Conservation (phyloP, 2,888 invertebrate species). For the Selenia dentaria region DNA sequence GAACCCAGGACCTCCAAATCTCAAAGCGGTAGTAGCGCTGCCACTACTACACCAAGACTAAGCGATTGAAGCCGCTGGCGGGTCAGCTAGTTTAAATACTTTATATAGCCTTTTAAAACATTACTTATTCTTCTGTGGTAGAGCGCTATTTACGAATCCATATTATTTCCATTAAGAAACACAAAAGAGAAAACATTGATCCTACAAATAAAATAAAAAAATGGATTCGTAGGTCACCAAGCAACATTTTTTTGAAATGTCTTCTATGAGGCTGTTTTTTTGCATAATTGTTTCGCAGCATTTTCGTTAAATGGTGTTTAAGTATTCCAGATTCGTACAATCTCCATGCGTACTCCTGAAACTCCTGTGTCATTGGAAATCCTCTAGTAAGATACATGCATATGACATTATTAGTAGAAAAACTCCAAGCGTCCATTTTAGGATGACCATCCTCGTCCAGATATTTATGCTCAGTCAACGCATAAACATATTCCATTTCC, state of each 20-base stretch:
- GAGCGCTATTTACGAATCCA: constrained; percentile 11
- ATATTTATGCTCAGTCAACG: constrained; percentile 46
- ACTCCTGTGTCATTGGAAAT: constrained; percentile 45
- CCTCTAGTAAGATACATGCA: constrained; percentile 52
- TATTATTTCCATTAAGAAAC: constrained; percentile 49
- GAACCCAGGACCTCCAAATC: too few species aligned
- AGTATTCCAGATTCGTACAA: constrained; percentile 57
- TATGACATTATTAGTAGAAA: constrained; percentile 40
- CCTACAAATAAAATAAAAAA: constrained; percentile 48
- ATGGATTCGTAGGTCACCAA: constrained; percentile 49
- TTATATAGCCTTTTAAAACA: too few species aligned
- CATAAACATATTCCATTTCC: constrained; percentile 46
- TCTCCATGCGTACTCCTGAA: constrained; percentile 44
- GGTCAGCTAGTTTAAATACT: too few species aligned
- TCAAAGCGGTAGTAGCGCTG: too few species aligned
- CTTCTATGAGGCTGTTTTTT: constrained; percentile 7
- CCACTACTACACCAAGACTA: too few species aligned
- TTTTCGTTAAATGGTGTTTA: constrained; percentile 38
- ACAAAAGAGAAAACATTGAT: constrained; percentile 40
- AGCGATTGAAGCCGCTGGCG: too few species aligned
- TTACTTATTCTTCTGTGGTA: too few species aligned
- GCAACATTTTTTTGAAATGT: constrained; percentile 34
- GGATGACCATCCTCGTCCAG: constrained; percentile 43
- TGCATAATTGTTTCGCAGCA: constrained; percentile 31
- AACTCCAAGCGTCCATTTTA: constrained; percentile 45